Evolutionary conservation across 2,113 vertebrate species (phyloP).

Genomic region (Aspidoscelis tigris): DNA sequence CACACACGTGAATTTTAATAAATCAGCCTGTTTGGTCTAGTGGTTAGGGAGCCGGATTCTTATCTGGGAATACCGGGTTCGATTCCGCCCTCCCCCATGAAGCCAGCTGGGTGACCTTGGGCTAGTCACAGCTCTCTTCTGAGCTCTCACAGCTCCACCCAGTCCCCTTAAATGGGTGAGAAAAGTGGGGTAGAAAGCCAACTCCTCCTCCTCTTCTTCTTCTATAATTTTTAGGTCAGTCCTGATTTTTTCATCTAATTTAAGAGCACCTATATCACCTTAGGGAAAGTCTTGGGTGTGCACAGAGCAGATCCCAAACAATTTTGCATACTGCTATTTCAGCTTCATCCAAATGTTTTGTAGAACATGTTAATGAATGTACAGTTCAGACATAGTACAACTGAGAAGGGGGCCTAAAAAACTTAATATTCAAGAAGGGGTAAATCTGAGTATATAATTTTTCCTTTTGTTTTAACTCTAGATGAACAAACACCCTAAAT

Average conservation of each 20-base stretch:
- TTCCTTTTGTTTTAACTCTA: conserved; percentile 61
- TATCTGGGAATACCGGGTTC: too few species aligned
- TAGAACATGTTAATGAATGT: conserved; percentile 26
- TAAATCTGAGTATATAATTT: conserved; percentile 7
- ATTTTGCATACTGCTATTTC: background rate
- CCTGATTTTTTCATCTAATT: background rate
- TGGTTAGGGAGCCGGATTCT: too few species aligned
- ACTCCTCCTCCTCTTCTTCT: too few species aligned
- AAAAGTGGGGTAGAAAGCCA: too few species aligned
- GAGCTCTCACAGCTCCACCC: too few species aligned
- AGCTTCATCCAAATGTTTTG: conserved; percentile 27
- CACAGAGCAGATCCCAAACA: background rate
- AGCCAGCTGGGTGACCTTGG: too few species aligned
- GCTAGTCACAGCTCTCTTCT: too few species aligned
- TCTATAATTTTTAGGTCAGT: background rate
- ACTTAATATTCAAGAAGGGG: conserved; percentile 58
- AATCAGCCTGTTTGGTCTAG: too few species aligned
- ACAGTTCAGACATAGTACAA: conserved; percentile 32
- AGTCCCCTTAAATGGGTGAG: too few species aligned
- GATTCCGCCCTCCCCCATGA: too few species aligned
- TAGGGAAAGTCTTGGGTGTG: background rate
- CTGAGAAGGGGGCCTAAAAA: conserved; percentile 49
- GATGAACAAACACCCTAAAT: conserved; percentile 63
- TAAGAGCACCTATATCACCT: background rate
- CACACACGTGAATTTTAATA: too few species aligned